Evolutionary conservation across 1,140 invertebrate species (phyloP), one percentile per base, ranked within the genome.

Genomic region (Ips typographus): DNA sequence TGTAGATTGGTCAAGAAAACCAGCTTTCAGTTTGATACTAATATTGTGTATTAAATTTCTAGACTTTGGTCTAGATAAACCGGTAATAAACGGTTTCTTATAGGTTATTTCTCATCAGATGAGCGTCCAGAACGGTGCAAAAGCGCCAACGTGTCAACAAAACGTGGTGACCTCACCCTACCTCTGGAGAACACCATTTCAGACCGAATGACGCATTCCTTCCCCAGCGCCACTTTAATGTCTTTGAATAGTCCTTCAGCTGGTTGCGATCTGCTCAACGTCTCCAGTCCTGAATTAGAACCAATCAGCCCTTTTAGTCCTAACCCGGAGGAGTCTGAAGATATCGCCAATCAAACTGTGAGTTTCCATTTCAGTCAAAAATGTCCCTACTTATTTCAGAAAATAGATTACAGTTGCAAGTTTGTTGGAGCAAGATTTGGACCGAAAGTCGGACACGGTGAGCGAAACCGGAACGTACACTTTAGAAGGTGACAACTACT

Each of bases 381-480:
- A 65, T 36, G 42, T 53, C 5, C 36, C 39, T 49, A 22, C 47
- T 8, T 7, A 2, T 2, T 49, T 49, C 7, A 6, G 38, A 7
- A 41, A 63, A 52, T 44, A 7, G 41, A 6, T 37, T 47, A 2
- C 76, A 79, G 37, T 75, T 71, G 22, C 22, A 22, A 22, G 22
- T 22, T 65, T 76, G 79, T 71, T 77, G 56, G 82, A 77, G 6
- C 53, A 55, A 2, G 61, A 63, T 1, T 8, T 63, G 7, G 63
- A 65, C 52, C 8, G 38, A 4, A 52, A 63, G 72, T 87, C 85
- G 39, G 91, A 90, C 72, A 89, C 90, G 40, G 84, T 88, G 0
- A 93, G 91, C 79, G 91, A 94, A 78, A 85, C 91, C 3, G 94
- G 94, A 40, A 96, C 94, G 1, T 96, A 95, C 73, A 95, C 94